phyloP scores from a whole-genome alignment of 2,888 invertebrate species.

The Nephrotoma guestfalica region DNA sequence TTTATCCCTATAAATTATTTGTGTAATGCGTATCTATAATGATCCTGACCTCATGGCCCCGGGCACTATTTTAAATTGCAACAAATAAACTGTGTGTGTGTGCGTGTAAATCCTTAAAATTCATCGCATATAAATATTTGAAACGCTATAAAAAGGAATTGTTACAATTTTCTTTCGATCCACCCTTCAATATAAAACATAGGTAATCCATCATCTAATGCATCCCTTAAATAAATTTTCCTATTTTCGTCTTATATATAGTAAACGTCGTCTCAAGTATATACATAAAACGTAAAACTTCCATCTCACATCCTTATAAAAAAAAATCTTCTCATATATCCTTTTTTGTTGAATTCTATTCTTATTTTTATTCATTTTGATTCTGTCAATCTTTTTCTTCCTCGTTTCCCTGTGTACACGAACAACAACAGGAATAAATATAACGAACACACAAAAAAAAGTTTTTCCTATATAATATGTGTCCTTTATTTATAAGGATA shows the following conservation, averaged over 20 bases:
- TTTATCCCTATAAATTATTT: background rate
- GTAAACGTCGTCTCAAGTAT: background rate
- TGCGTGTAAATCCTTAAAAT: background rate
- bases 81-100: background rate
- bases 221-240: background rate
- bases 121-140: background rate
- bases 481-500: background rate
- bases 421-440: background rate
- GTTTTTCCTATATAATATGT: background rate
- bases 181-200: background rate
- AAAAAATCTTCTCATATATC: background rate
- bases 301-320: background rate
- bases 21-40: background rate
- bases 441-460: background rate
- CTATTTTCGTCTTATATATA: background rate
- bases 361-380: background rate
- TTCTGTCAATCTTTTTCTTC: background rate
- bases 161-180: background rate
- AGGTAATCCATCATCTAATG: background rate
- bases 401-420: background rate
- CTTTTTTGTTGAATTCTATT: background rate
- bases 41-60: background rate
- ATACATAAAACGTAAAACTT: background rate
- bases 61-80: background rate
- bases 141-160: background rate